Base-by-base conservation (phyloP, 2,888 invertebrate genomes). In the Ophion ventricosus region DNA sequence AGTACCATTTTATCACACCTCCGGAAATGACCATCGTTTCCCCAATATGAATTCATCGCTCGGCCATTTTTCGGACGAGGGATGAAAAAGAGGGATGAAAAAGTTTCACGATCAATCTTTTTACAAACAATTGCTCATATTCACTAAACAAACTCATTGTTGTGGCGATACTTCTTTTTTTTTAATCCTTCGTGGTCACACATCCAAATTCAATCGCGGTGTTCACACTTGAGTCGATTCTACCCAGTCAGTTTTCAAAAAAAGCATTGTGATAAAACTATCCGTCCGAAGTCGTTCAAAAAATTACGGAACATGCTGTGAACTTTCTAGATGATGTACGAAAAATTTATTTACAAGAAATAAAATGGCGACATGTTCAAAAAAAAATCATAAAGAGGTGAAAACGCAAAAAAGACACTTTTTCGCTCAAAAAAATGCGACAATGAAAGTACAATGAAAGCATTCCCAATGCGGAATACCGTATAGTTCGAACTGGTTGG, bases 1-100 rank as follows among this genome's bases (percentile, higher is more conserved):
- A 26, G 10, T n/a, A 54, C 54, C 29, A 25, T 75, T 78, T 79
- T 75, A 82, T 82, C 74, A 74, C 73, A 56, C 63, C 73, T 81
- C 17, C 35, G 49, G 81, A 75, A 74, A 76, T 70, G 56, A 49
- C 17, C 49, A 64, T 63, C 40, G 20, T 69, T 83, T 80, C 23
- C 59, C 23, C 74, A 59, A 66, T 35, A 57, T 49, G 49, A 64
- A 72, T 64, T 66, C 69, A 74, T 72, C 66, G 26, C 26, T 57
- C 25, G 61, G 26, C 72, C 74, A 66, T 74, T 70, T 74, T 70
- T 11, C 56, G 20, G 20, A 4, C 23, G 20, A 59, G 57, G 73
- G 23, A 43, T 56, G 76, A 63, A 77, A 73, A 63, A 69, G 56
- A 63, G 67, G 56, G 35, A n/a, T n/a, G n/a, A n/a, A 26, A 43